These are phyloP conservation scores for Trissoscelio sp. DNA, from an alignment of 2,888 invertebrate genomes.

Conservation along the genomic window DNA sequence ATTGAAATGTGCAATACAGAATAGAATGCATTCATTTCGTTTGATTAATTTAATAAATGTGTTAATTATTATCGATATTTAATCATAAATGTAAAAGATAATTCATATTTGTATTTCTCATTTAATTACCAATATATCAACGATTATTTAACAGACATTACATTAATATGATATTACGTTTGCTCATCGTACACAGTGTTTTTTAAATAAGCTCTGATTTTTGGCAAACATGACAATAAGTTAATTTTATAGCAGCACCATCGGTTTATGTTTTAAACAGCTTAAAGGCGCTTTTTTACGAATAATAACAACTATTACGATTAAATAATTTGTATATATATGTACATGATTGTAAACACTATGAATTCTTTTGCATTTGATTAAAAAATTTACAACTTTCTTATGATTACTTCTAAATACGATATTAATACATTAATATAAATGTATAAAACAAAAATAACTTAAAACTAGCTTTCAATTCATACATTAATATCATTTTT, in stretches of 20 bases:
- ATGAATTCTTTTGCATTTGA: too few species aligned
- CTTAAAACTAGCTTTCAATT: too few species aligned
- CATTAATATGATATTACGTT: conserved; percentile 5
- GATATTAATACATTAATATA: too few species aligned
- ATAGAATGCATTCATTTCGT: not conserved
- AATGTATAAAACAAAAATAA: too few species aligned
- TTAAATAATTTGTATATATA: conserved; percentile 1
- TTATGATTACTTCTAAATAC: too few species aligned
- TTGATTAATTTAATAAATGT: not conserved
- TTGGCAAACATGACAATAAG: conserved; percentile 13
- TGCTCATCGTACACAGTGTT: not conserved
- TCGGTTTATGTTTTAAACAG: not conserved
- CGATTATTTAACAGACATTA: conserved; percentile 2
- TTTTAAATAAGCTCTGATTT: conserved; percentile 13
- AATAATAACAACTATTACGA: conserved; percentile 5
- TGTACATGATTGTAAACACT: conserved; percentile 7
- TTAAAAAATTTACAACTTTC: too few species aligned
- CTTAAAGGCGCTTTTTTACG: conserved; percentile 10
- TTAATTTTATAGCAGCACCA: conserved; percentile 13
- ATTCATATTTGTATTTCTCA: not conserved
- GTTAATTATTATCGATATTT: not conserved
- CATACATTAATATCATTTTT: too few species aligned
- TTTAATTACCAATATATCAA: not conserved
- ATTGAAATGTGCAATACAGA: not conserved
- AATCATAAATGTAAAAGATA: not conserved